phyloP scores from a whole-genome alignment of 2,797 vertebrate genomes.

The Poeciliopsis paucimaculata region DNA sequence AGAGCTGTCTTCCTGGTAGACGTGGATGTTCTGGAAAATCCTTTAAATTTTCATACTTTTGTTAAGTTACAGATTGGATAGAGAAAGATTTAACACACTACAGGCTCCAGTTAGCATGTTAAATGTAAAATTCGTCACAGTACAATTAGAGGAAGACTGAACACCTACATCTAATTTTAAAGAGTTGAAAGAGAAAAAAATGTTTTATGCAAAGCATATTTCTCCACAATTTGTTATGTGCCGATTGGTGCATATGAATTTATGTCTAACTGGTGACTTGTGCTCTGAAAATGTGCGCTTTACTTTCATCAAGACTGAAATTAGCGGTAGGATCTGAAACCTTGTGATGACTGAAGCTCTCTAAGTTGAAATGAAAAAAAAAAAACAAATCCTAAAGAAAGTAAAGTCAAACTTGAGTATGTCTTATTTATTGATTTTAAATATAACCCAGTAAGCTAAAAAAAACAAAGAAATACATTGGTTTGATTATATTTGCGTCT shows the following conservation, averaged over 20 bases:
- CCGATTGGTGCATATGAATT: neutral
- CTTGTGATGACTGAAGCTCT: neutral
- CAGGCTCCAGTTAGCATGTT: neutral
- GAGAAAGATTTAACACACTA: neutral
- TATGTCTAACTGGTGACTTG: neutral
- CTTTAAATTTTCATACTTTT: neutral
- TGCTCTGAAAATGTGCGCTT: neutral
- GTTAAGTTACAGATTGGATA: neutral
- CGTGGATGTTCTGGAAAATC: neutral
- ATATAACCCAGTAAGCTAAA: neutral
- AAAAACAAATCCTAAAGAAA: neutral
- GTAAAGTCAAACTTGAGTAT: neutral
- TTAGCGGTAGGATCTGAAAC: neutral
- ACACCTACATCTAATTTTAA: neutral
- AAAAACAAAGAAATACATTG: neutral
- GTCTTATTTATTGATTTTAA: neutral
- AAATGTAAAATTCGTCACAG: neutral
- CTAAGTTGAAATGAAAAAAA: neutral
- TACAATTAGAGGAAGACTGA: neutral
- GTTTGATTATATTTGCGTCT: neutral
- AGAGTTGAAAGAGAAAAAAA: neutral
- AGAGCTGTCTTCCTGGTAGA: neutral
- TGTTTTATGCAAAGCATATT: neutral
- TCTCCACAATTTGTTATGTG: neutral
- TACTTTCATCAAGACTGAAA: neutral